Conservation (phyloP, 2,888 invertebrate genomes). For the Acronicta alni region DNA sequence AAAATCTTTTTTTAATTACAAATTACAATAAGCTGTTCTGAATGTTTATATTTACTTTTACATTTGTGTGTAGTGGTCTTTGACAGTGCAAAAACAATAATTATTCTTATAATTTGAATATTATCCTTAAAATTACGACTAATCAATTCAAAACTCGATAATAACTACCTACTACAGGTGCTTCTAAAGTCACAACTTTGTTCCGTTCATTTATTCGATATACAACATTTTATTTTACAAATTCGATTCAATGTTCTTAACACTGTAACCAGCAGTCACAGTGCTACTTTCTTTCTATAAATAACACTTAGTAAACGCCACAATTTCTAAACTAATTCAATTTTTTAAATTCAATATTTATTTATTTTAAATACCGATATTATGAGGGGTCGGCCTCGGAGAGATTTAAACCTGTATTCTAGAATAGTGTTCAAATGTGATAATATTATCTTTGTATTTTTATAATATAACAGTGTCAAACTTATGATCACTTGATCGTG, state of each 20-base stretch:
- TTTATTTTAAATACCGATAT: slow-evolving; percentile 1
- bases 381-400: background rate
- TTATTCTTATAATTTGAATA: slow-evolving; percentile 27
- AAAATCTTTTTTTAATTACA: too few species aligned
- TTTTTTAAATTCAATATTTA: too few species aligned
- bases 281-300: slow-evolving; percentile 16
- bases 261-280: slow-evolving; percentile 5
- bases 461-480: background rate
- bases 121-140: slow-evolving; percentile 37
- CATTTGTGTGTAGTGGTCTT: background rate
- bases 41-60: background rate
- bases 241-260: slow-evolving; percentile 43
- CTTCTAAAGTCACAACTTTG: slow-evolving; percentile 44
- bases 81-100: slow-evolving; percentile 23
- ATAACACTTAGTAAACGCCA: slow-evolving; percentile 36
- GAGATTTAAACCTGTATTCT: background rate
- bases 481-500: background rate
- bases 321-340: slow-evolving; percentile 30
- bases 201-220: slow-evolving; percentile 11
- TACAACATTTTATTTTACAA: slow-evolving; percentile 12
- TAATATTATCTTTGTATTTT: too few species aligned
- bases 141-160: slow-evolving; percentile 40
- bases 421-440: background rate
- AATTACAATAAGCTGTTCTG: too few species aligned
- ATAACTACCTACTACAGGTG: slow-evolving; percentile 34